Evolutionary conservation across 2,888 invertebrate genomes (phyloP), one percentile per base, ranked within the genome.

Genomic region (Geophilus truncorum): DNA sequence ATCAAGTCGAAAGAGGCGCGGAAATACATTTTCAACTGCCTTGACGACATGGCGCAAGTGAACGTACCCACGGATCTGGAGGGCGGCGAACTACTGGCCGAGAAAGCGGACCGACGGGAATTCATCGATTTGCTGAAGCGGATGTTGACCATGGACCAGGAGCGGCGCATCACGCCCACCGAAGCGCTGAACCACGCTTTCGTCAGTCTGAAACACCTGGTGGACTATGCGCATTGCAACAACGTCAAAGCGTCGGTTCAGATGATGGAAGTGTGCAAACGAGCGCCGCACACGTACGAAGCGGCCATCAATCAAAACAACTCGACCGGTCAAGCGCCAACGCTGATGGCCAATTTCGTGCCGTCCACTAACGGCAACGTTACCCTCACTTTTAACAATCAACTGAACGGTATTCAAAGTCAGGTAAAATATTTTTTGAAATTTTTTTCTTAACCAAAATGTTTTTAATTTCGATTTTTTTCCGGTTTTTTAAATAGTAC

Each of bases 1-100:
- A 96, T 97, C 85, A 98, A 98, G 89, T 97, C 98, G 83, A 99
- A 99, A 90, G 99, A 99, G 90, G 98, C 98, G 4, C 90, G 99
- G 85, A 99, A 99, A 88, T 99, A 99, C 88, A 98, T 99, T 85
- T 99, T 99, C 89, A 98, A 98, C 89, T 97, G 97, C 89, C 90
- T 99, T 84, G 99, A 99, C 87, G 99, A 99, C 87, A 98, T 99
- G 87, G 96, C 86, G 25, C 86, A 87, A 82, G 96, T 97, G 7
- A 97, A 97, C 87, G 96, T 96, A 84, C 96, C 96, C 82, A 96
- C 95, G n/a, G 97, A 98, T 89, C 90, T 98, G 84, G 98, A 98
- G 88, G 97, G 97, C 30, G 95, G 96, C 82, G 98, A 99, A 87
- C 89, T 98, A 83, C 89, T 98, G 86, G 97, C 97, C 0, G 99